These are phyloP conservation scores for Microplitis demolitor DNA, from an alignment of 1,140 invertebrate species.

Conservation along the genomic window DNA sequence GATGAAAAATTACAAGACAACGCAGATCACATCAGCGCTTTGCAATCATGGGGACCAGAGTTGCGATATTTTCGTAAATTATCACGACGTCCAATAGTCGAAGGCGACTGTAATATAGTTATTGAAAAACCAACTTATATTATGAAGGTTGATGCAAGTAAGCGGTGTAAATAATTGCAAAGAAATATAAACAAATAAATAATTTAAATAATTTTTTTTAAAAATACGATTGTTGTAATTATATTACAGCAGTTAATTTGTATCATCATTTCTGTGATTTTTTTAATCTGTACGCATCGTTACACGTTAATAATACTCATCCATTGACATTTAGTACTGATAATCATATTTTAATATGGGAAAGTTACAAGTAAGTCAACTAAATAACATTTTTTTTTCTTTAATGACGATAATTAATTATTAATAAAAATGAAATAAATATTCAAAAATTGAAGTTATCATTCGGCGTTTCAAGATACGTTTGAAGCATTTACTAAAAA, in stretches of 20 bases:
- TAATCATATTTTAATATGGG: constrained; percentile 93
- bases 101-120: constrained; percentile 84
- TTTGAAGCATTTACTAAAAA: constrained; percentile 90
- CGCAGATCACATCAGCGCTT: constrained; percentile 86
- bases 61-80: constrained; percentile 79
- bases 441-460: constrained; percentile 66
- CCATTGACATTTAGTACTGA: constrained; percentile 80
- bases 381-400: not conserved
- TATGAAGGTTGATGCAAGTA: constrained; percentile 97
- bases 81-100: constrained; percentile 66
- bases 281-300: constrained; percentile 92
- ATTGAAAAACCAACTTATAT: constrained; percentile 92
- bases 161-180: constrained; percentile 44
- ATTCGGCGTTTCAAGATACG: constrained; percentile 82
- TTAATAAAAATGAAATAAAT: not conserved
- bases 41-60: constrained; percentile 98
- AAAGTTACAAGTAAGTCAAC: constrained; percentile 71
- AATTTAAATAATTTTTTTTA: not conserved
- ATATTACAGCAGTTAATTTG: constrained; percentile 89
- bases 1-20: constrained; percentile 71
- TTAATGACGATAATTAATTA: not conserved
- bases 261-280: constrained; percentile 99
- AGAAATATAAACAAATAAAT: constrained; percentile 1
- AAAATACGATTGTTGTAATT: not conserved
- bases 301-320: constrained; percentile 87